Evolutionary conservation across 2,113 vertebrate genomes (phyloP).

Genomic region (Oreochromis spilurus): DNA sequence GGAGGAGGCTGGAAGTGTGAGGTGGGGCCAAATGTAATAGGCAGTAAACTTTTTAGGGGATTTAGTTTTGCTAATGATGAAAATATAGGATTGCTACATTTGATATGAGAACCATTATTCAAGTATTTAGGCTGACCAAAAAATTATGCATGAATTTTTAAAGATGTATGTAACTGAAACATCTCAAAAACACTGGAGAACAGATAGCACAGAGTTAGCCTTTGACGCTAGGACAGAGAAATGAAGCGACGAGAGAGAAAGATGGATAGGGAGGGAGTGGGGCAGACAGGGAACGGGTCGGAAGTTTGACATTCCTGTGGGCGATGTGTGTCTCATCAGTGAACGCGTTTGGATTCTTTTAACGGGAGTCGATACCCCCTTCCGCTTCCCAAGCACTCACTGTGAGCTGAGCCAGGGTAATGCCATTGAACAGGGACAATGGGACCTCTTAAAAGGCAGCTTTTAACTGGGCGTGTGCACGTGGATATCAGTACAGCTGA

Average conservation of each 20-base stretch:
- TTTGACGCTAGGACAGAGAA: slow-evolving; percentile 46
- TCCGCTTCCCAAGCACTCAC: slow-evolving; percentile 70
- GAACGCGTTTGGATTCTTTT: slow-evolving; percentile 69
- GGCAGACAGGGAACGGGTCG: slow-evolving; percentile 27
- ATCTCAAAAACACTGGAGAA: slow-evolving; percentile 17
- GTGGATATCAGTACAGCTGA: slow-evolving; percentile 63
- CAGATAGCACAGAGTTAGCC: slow-evolving; percentile 23
- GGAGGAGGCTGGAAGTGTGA: neutral
- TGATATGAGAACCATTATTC: neutral
- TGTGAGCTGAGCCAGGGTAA: slow-evolving; percentile 61
- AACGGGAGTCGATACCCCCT: slow-evolving; percentile 75
- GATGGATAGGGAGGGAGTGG: slow-evolving; percentile 37
- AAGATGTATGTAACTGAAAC: neutral
- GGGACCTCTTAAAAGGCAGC: slow-evolving; percentile 69
- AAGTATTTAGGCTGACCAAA: neutral
- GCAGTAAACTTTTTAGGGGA: neutral
- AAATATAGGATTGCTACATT: neutral
- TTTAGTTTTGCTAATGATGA: neutral
- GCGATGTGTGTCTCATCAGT: slow-evolving; percentile 71
- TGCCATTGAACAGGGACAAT: slow-evolving; percentile 69
- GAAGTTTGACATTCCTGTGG: slow-evolving; percentile 76
- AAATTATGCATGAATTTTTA: neutral
- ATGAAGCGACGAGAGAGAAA: slow-evolving; percentile 42
- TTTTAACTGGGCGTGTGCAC: slow-evolving; percentile 61
- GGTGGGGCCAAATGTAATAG: slow-evolving; percentile 10